Percentiles rank a stretch among this genome's conserved stretches.
Conservation (phyloP, 1,140 invertebrate genomes). For the Tetranychus urticae region DNA sequence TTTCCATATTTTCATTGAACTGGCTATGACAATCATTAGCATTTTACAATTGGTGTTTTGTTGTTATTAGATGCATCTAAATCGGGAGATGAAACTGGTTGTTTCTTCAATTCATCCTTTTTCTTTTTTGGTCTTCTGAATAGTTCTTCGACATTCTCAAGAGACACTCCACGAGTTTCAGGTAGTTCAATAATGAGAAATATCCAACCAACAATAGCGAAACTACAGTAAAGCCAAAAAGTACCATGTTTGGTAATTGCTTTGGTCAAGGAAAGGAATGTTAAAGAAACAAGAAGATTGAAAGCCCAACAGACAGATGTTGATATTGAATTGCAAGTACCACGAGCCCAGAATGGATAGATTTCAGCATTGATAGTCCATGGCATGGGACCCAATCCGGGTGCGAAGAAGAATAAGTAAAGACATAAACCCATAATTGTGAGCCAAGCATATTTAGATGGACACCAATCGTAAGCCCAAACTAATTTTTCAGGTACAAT, state of each 20-base stretch:
- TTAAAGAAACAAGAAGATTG: slow-evolving; percentile 33
- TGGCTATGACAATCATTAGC: too few species aligned
- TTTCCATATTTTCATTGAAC: too few species aligned
- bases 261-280: slow-evolving; percentile 29
- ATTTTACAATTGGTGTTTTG: too few species aligned
- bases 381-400: slow-evolving; percentile 36
- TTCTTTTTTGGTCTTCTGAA: not conserved
- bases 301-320: slow-evolving; percentile 34
- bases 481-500: not conserved
- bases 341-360: slow-evolving; percentile 34
- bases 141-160: slow-evolving; percentile 26
- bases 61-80: too few species aligned
- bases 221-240: slow-evolving; percentile 28
- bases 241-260: slow-evolving; percentile 26
- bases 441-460: slow-evolving; percentile 26
- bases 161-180: slow-evolving; percentile 28
- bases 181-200: slow-evolving; percentile 27
- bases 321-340: slow-evolving; percentile 29
- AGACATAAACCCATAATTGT: slow-evolving; percentile 26
- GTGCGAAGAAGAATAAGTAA: slow-evolving; percentile 29
- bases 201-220: slow-evolving; percentile 25
- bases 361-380: slow-evolving; percentile 41
- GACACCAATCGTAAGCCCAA: slow-evolving; percentile 28
- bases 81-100: too few species aligned
- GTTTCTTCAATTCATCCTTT: too few species aligned